phyloP scores from a whole-genome alignment of 2,113 vertebrate genomes.

The Chaetura pelagica region DNA sequence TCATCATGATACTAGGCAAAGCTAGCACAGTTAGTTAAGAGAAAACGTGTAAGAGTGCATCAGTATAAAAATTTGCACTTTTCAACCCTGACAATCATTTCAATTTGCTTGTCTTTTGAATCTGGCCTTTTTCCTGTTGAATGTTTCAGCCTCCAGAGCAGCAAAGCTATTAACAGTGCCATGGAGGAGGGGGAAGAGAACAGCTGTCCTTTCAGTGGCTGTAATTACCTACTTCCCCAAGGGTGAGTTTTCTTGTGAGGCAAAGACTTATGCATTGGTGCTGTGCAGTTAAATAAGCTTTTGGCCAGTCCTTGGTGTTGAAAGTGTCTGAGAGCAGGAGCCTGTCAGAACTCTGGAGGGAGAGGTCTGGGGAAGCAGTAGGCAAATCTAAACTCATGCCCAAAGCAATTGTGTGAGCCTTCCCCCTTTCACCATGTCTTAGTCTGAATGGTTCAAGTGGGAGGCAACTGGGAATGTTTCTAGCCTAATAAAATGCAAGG shows the following conservation, averaged over 20 bases:
- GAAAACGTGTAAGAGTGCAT: background rate
- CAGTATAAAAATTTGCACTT: background rate
- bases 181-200: background rate
- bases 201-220: background rate
- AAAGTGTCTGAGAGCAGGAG: background rate
- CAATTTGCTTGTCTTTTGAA: background rate
- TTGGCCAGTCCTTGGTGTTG: background rate
- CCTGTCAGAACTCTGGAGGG: fast-evolving
- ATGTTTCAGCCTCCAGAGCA: fast-evolving
- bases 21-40: background rate
- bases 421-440: background rate
- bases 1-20: fast-evolving
- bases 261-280: background rate
- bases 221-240: background rate
- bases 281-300: background rate
- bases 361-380: background rate
- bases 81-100: background rate
- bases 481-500: background rate
- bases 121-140: background rate
- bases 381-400: background rate
- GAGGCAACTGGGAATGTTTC: background rate
- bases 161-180: background rate
- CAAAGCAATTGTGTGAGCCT: background rate
- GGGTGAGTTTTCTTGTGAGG: background rate
- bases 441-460: background rate